Base-by-base conservation (phyloP, 2,113 vertebrate genomes). In the Chunga burmeisteri region DNA sequence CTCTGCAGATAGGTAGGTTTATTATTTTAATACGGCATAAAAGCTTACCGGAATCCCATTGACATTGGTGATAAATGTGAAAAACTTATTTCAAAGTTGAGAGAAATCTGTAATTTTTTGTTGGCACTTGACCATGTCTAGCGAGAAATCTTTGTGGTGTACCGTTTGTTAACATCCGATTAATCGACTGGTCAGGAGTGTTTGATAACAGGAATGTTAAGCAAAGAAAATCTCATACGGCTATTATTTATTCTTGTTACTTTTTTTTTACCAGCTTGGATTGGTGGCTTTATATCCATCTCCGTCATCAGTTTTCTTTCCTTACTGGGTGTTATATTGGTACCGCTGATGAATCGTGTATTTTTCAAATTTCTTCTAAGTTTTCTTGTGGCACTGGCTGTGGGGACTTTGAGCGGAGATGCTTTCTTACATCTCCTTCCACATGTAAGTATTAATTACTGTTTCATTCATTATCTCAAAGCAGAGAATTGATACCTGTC, bases 341-440 rank as follows among this genome's bases (percentile, higher is more conserved):
- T 99, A 75, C 99, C 99, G 0, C 98, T 99, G 92, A 99, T 99
- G 99, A 99, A 99, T 96, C 98, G 98, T 6, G 98, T 99, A 6
- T 99, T 99, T 98, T 99, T 99, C 98, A 99, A 99, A 95, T 99
- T 99, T 98, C 98, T 99, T 40, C 98, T 99, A 90, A 99, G 99
- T 98, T 99, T 99, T 97, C 98, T 99, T 95, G 99, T 99, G 97
- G 99, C 99, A 5, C 88, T 99, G 96, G 99, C 99, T 1, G 99
- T 99, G 47, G 99, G 99, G 44, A 99, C 99, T 23, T 98, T 99
- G 94, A 99, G 99, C 63, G 99, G 99, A 67, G 99, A 99, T 90
- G 99, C 99, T 85, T 99, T 99, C 94, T 98, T 99, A 30, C 99
- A 99, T 87, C 99, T 99, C 70, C 99, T 99, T 95, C 99, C 99